Evolutionary conservation across 2,888 invertebrate species (phyloP), one percentile per base, ranked within the genome.

Genomic region (Sphaerophoria taeniata): DNA sequence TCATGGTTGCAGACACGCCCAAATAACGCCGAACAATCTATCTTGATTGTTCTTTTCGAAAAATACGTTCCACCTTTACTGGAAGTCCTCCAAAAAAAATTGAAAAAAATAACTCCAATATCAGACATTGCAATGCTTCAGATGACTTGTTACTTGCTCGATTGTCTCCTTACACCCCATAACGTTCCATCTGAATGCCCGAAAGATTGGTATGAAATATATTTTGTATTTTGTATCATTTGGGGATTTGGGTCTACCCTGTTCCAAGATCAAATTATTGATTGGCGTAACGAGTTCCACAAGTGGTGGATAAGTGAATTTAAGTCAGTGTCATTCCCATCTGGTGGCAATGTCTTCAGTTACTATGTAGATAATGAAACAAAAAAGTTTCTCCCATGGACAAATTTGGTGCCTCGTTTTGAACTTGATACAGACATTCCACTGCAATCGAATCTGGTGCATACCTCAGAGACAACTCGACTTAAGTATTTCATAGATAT

Each of bases 291-390:
- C 88, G 98, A 98, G 90, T 98, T 98, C 91, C 97, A 96, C 90
- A 98, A 98, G 91, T 98, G 98, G 98, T 99, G 98, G 94, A 93
- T 94, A 24, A 96, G 95, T 87, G 98, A 98, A 92, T 98, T 98
- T 91, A 98, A 98, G 92, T 94, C 96, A 0, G 94, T 98, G 34
- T 97, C 97, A 92, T 98, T 98, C 92, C 98, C 98, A 0, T 90
- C 94, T 0, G 93, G 94, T 2, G 97, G 96, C 3, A 97, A 95
- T 65, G 95, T 98, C 0, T 98, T 98, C 91, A 96, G 96, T 89
- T 98, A 95, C 92, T 98, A 95, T 91, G 97, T 98, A 77, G 98
- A 98, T 89, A 93, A 94, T 0, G 96, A 97, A 88, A 95, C 96
- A 0, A 98, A 98, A 91, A 95, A 95, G 89, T 97, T 98, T 89